Conservation (phyloP, 2,888 invertebrate genomes). For the Drosophila meridionalis region DNA sequence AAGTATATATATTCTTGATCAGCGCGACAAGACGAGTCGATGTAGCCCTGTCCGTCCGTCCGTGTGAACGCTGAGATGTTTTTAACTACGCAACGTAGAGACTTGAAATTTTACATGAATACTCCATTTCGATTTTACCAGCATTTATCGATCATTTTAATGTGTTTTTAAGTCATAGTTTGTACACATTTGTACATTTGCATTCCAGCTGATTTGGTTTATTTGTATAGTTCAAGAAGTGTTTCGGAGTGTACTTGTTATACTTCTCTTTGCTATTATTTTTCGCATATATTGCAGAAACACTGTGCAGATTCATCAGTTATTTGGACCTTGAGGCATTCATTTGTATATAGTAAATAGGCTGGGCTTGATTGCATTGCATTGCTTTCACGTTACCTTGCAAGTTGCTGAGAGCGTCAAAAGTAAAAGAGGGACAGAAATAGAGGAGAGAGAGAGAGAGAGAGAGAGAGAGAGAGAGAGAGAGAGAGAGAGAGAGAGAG, state of each 20-base stretch:
- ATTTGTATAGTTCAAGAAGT: background rate
- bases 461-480: background rate
- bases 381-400: slow-evolving; percentile 55
- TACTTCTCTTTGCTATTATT: background rate
- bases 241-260: background rate
- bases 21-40: no score
- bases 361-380: slow-evolving; percentile 56
- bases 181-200: background rate
- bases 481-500: background rate
- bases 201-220: background rate
- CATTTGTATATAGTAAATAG: slow-evolving; percentile 12
- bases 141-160: no score
- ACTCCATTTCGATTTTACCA: no score
- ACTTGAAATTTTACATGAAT: no score
- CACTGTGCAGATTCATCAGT: slow-evolving; percentile 1
- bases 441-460: background rate
- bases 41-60: no score
- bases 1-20: no score
- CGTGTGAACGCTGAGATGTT: no score
- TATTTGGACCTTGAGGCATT: background rate
- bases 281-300: background rate
- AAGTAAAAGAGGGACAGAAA: slow-evolving; percentile 10
- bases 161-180: no score
- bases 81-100: no score
- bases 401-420: slow-evolving; percentile 57